Conservation (phyloP, 2,888 invertebrate species). For the Adineta ricciae region DNA sequence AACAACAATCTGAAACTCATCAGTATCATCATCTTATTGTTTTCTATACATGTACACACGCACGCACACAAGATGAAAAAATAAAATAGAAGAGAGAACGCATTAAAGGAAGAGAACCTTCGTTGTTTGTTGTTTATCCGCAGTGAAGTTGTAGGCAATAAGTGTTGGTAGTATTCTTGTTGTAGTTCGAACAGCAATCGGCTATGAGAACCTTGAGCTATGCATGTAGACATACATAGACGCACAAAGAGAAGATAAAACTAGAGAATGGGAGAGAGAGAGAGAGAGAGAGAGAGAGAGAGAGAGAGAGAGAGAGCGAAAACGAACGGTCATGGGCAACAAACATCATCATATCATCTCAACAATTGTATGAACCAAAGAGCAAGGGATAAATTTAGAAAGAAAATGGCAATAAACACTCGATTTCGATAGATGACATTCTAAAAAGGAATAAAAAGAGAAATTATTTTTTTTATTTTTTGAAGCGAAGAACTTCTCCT, state of each 20-base stretch:
- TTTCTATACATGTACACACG: background rate
- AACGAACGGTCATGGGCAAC: background rate
- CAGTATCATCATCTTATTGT: background rate
- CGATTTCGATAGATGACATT: constrained; percentile 33
- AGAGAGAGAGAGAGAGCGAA: background rate
- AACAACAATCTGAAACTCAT: background rate
- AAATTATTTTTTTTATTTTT: background rate
- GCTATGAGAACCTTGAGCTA: background rate
- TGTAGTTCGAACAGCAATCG: background rate
- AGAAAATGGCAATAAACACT: constrained; percentile 30
- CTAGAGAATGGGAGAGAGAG: too few species aligned
- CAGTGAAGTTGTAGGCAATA: background rate
- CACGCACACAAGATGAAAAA: background rate
- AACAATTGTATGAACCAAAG: constrained; percentile 34
- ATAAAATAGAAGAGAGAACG: background rate
- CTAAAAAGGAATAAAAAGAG: constrained; percentile 18
- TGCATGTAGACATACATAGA: background rate
- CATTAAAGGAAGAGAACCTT: background rate
- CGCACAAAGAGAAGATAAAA: background rate
- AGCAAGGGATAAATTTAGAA: constrained; percentile 34
- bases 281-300: background rate
- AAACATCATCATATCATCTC: constrained; percentile 21
- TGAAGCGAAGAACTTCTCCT: too few species aligned
- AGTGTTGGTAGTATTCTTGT: background rate
- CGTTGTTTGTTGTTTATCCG: background rate